Percentiles rank a stretch among this genome's conserved stretches.
phyloP scores from a whole-genome alignment of 2,888 invertebrate species.

The Sarcophaga carnaria region DNA sequence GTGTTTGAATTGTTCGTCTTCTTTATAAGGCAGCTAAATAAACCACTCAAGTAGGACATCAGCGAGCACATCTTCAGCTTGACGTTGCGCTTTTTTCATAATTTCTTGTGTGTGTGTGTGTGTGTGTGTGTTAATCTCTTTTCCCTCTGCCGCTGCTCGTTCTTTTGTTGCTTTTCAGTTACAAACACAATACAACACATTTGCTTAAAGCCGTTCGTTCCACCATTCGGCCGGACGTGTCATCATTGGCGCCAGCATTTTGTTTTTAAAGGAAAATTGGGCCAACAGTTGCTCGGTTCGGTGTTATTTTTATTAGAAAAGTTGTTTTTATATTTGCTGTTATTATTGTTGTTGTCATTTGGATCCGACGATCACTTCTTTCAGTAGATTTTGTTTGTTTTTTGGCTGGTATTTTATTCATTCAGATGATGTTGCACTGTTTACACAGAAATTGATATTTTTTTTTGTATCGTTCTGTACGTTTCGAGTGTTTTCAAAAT shows the following conservation, averaged over 20 bases:
- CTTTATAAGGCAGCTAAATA: conserved; percentile 80
- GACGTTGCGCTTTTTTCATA: conserved; percentile 67
- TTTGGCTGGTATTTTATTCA: conserved; percentile 49
- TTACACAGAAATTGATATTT: conserved; percentile 82
- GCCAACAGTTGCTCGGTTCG: conserved; percentile 64
- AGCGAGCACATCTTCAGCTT: conserved; percentile 60
- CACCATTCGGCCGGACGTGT: conserved; percentile 73
- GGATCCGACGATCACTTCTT: conserved; percentile 9
- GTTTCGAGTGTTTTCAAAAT: conserved; percentile 76
- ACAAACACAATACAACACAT: conserved; percentile 33
- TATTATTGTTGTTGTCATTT: conserved; percentile 38
- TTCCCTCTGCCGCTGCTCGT: conserved; percentile 52
- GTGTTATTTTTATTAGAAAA: conserved; percentile 60
- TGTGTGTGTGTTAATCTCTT: conserved; percentile 12
- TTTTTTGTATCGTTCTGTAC: conserved; percentile 74
- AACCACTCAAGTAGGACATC: conserved; percentile 79
- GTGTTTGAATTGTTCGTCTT: conserved; percentile 71
- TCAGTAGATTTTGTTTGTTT: conserved; percentile 24
- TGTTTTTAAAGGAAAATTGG: conserved; percentile 65
- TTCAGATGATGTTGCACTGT: conserved; percentile 71
- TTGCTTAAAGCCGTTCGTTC: conserved; percentile 68
- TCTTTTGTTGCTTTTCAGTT: conserved; percentile 27
- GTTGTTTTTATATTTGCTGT: background rate
- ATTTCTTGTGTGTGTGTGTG: conserved; percentile 17
- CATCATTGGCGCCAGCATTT: conserved; percentile 79